A percentile compares a stretch with the other conserved stretches of the same genome.
These are phyloP conservation scores for Notechis scutatus DNA, from an alignment of 2,113 vertebrate genomes.

Conservation along the genomic window DNA sequence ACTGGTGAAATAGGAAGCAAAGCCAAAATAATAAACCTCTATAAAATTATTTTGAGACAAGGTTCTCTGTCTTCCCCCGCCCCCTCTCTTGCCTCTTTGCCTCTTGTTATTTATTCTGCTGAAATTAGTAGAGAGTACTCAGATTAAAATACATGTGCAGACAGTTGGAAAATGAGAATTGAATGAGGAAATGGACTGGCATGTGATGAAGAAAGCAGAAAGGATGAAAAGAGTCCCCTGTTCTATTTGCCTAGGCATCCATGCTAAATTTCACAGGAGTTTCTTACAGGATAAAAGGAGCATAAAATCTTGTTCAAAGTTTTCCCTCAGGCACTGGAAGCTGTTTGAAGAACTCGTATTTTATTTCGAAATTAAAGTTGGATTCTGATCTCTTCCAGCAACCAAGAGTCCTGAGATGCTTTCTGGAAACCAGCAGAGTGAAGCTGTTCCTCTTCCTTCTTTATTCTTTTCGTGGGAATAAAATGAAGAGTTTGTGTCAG, in stretches of 20 bases:
- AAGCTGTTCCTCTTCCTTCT: not conserved
- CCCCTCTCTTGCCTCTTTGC: not conserved
- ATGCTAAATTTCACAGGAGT: not conserved
- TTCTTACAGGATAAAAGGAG: slow-evolving; percentile 4
- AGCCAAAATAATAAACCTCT: not conserved
- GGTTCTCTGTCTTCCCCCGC: not conserved
- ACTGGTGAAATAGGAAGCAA: not conserved
- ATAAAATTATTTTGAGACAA: slow-evolving; percentile 18
- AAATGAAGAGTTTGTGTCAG: not conserved
- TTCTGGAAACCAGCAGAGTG: not conserved
- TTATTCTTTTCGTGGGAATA: accelerated
- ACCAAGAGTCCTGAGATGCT: not conserved
- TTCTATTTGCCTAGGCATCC: accelerated
- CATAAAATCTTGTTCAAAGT: slow-evolving; percentile 35
- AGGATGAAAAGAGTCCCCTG: not conserved
- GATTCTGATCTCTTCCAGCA: slow-evolving; percentile 34
- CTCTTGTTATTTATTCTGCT: slow-evolving; percentile 1
- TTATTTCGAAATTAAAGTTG: slow-evolving; percentile 20
- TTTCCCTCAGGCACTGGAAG: slow-evolving; percentile 32
- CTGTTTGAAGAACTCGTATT: slow-evolving; percentile 16
- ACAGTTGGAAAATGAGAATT: slow-evolving; percentile 19
- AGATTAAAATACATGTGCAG: slow-evolving; percentile 36
- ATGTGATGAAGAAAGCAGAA: not conserved
- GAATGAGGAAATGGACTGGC: not conserved
- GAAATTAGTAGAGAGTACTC: slow-evolving; percentile 36